Conservation (phyloP, 2,888 invertebrate species). For the Stegophylla sp. region DNA sequence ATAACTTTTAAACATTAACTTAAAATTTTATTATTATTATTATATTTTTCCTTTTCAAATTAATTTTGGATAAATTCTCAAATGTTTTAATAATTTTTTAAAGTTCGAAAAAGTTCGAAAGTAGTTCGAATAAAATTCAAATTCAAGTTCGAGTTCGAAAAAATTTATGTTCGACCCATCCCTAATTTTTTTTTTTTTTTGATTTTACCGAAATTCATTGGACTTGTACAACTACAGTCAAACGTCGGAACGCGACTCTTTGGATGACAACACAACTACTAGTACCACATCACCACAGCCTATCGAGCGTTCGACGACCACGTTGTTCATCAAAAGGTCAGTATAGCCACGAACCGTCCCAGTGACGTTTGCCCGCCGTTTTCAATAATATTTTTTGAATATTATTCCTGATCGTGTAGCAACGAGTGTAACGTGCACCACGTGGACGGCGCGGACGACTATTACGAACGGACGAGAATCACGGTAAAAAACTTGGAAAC, state of each 20-base stretch:
- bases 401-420: conserved; percentile 6
- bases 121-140: no score
- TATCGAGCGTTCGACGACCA: conserved; percentile 42
- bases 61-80: no score
- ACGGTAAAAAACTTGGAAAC: conserved; percentile 60
- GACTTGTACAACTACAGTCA: conserved; percentile 67
- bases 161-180: no score
- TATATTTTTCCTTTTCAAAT: no score
- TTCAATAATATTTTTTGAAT: conserved; percentile 12
- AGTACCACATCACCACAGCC: conserved; percentile 50
- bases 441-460: conserved; percentile 8
- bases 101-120: no score
- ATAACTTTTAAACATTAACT: no score
- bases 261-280: conserved; percentile 78
- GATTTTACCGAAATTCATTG: no score
- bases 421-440: conserved; percentile 48
- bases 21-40: no score
- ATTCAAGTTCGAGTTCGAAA: no score
- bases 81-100: no score
- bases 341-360: background rate
- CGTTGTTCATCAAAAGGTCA: conserved; percentile 53
- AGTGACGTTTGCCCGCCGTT: background rate
- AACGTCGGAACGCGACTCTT: conserved; percentile 79
- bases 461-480: conserved; percentile 47
- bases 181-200: no score